These are phyloP conservation scores for Autographa pulchrina DNA, from an alignment of 2,888 invertebrate genomes.

Conservation along the genomic window DNA sequence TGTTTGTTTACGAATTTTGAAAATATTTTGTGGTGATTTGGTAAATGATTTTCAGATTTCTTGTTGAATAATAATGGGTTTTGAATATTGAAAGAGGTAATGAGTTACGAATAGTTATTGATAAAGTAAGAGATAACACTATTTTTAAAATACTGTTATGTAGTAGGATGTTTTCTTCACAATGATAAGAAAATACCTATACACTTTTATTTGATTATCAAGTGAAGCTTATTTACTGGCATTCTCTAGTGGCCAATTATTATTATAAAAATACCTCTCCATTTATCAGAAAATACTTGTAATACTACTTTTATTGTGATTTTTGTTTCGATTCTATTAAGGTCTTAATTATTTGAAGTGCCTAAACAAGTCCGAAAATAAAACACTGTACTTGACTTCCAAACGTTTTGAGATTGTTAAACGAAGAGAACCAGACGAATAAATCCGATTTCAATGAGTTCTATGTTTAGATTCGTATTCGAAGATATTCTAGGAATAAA, in stretches of 20 bases:
- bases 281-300: too few species aligned
- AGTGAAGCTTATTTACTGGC: too few species aligned
- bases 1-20: neutral
- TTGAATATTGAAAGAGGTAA: too few species aligned
- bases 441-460: neutral
- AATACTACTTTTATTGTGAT: too few species aligned
- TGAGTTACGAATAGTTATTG: too few species aligned
- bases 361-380: neutral
- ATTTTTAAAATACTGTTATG: too few species aligned
- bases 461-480: neutral
- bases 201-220: too few species aligned
- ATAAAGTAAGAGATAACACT: too few species aligned
- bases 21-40: neutral
- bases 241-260: too few species aligned
- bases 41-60: neutral
- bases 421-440: neutral
- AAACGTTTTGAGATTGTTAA: neutral
- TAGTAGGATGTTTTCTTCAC: too few species aligned
- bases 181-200: too few species aligned
- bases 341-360: neutral
- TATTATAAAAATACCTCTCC: too few species aligned
- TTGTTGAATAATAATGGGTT: neutral
- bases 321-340: neutral
- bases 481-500: conserved; percentile 1
- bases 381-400: neutral